Evolutionary conservation across 2,113 vertebrate species (phyloP).

Genomic region (Tupaia chinensis): DNA sequence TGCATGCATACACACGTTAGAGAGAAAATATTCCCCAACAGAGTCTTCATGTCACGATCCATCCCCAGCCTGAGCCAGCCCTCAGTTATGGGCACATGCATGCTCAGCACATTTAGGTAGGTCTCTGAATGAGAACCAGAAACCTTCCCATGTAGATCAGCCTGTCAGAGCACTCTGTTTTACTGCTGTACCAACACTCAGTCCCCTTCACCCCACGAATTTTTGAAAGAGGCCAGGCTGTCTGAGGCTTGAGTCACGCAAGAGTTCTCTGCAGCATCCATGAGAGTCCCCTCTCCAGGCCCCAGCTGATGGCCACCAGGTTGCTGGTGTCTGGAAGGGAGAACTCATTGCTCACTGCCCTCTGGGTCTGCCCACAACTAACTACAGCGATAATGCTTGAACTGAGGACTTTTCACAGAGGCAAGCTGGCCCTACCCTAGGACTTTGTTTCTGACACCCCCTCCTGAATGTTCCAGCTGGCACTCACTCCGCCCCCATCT

Average conservation of each 20-base stretch:
- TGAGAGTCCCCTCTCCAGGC: neutral
- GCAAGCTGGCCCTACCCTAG: neutral
- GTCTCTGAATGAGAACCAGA: too few relatives aligned
- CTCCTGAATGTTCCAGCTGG: neutral
- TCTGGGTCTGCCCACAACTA: neutral
- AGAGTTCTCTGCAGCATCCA: neutral
- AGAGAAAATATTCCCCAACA: too few relatives aligned
- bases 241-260: neutral
- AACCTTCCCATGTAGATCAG: too few relatives aligned
- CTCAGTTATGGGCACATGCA: too few relatives aligned
- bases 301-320: neutral
- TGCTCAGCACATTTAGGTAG: too few relatives aligned
- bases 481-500: neutral
- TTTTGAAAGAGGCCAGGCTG: neutral
- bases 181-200: too few relatives aligned
- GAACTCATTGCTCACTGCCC: neutral
- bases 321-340: neutral
- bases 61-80: too few relatives aligned
- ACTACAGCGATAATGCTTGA: neutral
- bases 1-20: too few relatives aligned
- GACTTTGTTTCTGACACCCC: constrained; percentile 34
- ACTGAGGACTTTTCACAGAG: constrained; percentile 40
- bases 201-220: neutral
- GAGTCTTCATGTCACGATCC: too few relatives aligned
- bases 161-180: too few relatives aligned